Evolutionary conservation across 2,113 vertebrate species (phyloP).

Genomic region (Anhinga rufa): DNA sequence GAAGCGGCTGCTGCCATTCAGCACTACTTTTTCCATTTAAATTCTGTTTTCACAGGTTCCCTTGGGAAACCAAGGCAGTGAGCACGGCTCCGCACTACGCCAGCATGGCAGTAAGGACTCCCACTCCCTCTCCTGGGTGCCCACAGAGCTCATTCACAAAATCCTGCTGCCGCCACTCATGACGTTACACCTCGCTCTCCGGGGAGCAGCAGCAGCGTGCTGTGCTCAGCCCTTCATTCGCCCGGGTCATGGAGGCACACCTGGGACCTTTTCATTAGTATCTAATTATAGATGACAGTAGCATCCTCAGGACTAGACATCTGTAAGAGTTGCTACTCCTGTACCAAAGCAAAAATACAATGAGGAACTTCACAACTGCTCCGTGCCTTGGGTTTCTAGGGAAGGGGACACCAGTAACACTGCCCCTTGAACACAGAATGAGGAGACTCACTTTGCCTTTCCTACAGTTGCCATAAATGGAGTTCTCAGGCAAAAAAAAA

Average conservation of each 20-base stretch:
- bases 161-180: not conserved
- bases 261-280: not conserved
- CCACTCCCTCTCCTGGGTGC: not conserved
- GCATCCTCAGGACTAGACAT: not conserved
- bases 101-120: not conserved
- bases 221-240: not conserved
- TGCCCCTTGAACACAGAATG: not conserved
- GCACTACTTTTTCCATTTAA: not conserved
- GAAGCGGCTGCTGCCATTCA: not conserved
- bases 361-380: not conserved
- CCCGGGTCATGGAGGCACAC: not conserved
- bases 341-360: not conserved
- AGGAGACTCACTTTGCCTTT: not conserved
- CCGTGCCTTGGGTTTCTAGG: not conserved
- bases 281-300: not conserved
- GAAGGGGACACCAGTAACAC: not conserved
- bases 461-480: not conserved
- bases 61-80: not conserved
- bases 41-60: not conserved
- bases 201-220: not conserved
- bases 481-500: not conserved
- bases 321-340: not conserved
- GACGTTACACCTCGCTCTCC: not conserved
- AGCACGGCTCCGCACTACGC: accelerated
- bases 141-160: not conserved